Evolutionary conservation across 2,888 invertebrate genomes (phyloP), one percentile per base, ranked within the genome.

Genomic region (Leucophenga maculata): DNA sequence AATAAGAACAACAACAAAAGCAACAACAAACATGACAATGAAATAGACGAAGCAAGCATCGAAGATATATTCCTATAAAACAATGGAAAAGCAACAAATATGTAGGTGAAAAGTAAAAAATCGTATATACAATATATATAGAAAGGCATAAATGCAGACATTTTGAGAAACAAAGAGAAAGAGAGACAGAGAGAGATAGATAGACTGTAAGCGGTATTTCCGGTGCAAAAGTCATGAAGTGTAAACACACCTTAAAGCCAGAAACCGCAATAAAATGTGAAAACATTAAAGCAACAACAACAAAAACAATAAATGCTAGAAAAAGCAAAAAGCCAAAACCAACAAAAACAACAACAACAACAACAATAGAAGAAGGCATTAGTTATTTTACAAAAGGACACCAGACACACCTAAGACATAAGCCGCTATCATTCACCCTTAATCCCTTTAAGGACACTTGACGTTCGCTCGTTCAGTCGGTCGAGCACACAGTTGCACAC

Each of bases 391-490:
- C 74, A 78, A 79, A 82, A 79, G 77, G 78, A 76, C 71, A 74
- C 75, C 77, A 77, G 83, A 80, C 82, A 81, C 80, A 80, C 83
- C 81, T 78, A 77, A 79, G 79, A 79, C 82, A 83, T 82, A 83
- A 83, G 82, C 83, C 79, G 82, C 83, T 80, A 83, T 83, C 83
- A 83, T 79, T 83, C 80, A 80, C 80, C 74, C 79, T 79, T 83
- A 82, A 82, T 83, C 82, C 83, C 80, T 83, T 82, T 80, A 83
- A 83, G 82, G 82, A 81, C 78, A 79, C 81, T 81, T 82, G 81
- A 83, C 80, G 83, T 80, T 79, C 76, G 66, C 72, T 74, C 39
- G 39, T 39, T 39, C 39, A 11, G 8, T 39, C 39, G 39, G 8
- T 39, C 39, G 66, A 69, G 54, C 69, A 69, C 69, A 74, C 26